These are phyloP conservation scores for Cataglyphis altisquamis DNA, from an alignment of 2,888 invertebrate genomes.

Conservation along the genomic window DNA sequence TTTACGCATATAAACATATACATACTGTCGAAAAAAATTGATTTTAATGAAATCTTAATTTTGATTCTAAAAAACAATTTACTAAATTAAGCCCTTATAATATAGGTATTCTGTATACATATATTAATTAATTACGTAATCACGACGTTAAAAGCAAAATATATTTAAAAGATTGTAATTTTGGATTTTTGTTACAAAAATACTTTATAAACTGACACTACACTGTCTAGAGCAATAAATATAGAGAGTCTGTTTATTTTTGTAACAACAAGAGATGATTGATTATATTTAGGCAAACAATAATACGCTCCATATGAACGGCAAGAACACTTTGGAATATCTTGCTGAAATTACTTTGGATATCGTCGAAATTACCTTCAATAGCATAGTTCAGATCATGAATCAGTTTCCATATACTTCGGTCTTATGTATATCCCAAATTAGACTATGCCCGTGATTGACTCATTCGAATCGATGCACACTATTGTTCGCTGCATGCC, in stretches of 20 bases:
- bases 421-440: slow-evolving; percentile 59
- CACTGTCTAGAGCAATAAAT: not conserved
- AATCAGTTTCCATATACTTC: slow-evolving; percentile 39
- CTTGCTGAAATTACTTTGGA: not conserved
- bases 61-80: not conserved
- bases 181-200: not conserved
- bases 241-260: not conserved
- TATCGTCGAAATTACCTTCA: slow-evolving; percentile 26
- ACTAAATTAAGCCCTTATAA: not conserved
- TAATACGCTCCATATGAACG: too few species aligned
- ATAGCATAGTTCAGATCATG: slow-evolving; percentile 28
- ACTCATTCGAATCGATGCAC: slow-evolving; percentile 80
- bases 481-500: slow-evolving; percentile 74
- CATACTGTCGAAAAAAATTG: not conserved
- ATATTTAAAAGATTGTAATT: not conserved
- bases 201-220: not conserved
- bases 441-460: slow-evolving; percentile 79
- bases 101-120: not conserved
- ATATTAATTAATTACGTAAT: not conserved
- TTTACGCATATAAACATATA: not conserved
- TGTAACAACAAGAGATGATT: not conserved
- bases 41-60: not conserved
- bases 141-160: not conserved
- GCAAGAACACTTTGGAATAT: not conserved
- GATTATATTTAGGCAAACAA: not conserved